These are phyloP conservation scores for Harlomillsia oculata DNA, from an alignment of 1,140 invertebrate species.

Conservation along the genomic window DNA sequence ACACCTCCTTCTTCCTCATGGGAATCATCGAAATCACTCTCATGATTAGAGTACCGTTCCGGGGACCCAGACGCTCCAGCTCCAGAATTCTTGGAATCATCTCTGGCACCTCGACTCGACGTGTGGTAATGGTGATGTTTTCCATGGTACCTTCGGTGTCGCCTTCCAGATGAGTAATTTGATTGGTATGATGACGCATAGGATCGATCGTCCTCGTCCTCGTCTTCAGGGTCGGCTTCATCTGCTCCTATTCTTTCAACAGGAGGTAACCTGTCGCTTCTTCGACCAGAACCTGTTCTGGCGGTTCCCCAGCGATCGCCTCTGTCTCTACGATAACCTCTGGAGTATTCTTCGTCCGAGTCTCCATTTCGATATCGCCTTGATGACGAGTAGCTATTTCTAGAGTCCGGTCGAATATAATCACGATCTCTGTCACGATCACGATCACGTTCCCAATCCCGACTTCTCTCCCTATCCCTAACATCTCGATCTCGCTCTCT, in stretches of 20 bases:
- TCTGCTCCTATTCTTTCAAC: conserved; percentile 3
- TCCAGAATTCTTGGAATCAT: not conserved
- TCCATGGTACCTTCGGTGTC: conserved; percentile 2
- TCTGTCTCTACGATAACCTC: not conserved
- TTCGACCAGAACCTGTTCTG: not conserved
- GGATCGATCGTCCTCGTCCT: conserved; percentile 30
- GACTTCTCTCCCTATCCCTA: conserved; percentile 1
- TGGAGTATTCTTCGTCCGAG: conserved; percentile 17
- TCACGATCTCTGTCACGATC: conserved; percentile 12
- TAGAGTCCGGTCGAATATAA: conserved; percentile 16
- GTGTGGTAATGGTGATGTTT: not conserved
- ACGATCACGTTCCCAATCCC: conserved; percentile 3
- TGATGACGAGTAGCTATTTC: conserved; percentile 16
- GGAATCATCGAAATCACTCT: conserved; percentile 32
- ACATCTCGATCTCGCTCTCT: not conserved
- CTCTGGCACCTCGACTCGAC: not conserved
- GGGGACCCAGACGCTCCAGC: conserved; percentile 16
- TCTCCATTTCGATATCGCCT: not conserved
- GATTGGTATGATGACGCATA: conserved; percentile 28
- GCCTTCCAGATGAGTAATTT: conserved; percentile 16
- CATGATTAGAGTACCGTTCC: conserved; percentile 31
- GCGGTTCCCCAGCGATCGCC: not conserved
- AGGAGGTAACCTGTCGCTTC: no score
- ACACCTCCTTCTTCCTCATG: conserved; percentile 21
- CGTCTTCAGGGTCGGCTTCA: conserved; percentile 18